Base-by-base conservation (phyloP, 2,888 invertebrate species). In the Atrina japonica region DNA sequence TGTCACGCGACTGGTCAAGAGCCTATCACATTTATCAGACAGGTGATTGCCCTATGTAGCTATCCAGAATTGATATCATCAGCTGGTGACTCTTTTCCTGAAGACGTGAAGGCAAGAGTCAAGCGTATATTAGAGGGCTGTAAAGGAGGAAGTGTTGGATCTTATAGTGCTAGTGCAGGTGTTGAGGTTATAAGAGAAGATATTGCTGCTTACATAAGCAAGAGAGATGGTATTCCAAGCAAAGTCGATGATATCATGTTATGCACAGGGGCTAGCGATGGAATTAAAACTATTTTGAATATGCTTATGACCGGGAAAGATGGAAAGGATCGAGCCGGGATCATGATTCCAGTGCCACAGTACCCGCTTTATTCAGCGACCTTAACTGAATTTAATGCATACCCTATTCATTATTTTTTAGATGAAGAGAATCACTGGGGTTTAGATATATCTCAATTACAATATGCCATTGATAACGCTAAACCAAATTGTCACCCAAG, bases 281-380 rank as follows among this genome's bases (percentile, higher is more conserved):
- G 94, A 77, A 99, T 99, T 89, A 96, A 98, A 93, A 92, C 94
- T 82, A 93, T 96, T 1, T 91, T 98, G 82, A 94, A 95, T 90
- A 90, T 96, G 79, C 63, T 89, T 63, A 85, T 90, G 83, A 88
- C 89, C 0, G 88, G 86, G 9, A 75, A 85, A 59, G 66, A 40
- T 2, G 88, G 87, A 9, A 74, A 65, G 0, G 77, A 81, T 83
- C 91, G 92, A 67, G 93, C 95, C 0, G 99, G 98, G 2, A 94
- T 99, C 16, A 94, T 99, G 96, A 95, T 98, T 82, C 99, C 99
- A 0, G 98, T 98, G 88, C 99, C 99, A 0, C 99, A 99, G 90
- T 99, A 99, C 92, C 99, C 99, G 1, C 92, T 99, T 25, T 99
- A 99, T 91, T 97, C 98, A 0, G 99, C 99, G 0, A 94, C 97